A percentile compares a stretch with the other conserved stretches of the same genome.
Evolutionary conservation across 2,888 invertebrate genomes (phyloP).

Genomic region (Papilio elwesi): DNA sequence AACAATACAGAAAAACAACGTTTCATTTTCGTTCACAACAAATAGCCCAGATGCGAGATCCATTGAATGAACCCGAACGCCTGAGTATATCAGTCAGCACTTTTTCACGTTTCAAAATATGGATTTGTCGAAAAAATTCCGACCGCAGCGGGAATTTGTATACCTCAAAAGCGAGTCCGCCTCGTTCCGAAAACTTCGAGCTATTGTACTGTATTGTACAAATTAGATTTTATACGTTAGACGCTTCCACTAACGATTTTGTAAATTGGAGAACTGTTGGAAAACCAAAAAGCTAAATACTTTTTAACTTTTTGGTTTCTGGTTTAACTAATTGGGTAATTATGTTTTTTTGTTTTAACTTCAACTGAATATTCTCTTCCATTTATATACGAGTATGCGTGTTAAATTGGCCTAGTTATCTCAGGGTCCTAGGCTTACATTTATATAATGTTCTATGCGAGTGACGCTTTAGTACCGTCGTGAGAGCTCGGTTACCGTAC

Average conservation of each 20-base stretch:
- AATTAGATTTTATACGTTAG: constrained; percentile 8
- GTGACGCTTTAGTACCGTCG: no score
- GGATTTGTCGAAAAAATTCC: constrained; percentile 11
- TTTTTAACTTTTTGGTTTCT: not conserved
- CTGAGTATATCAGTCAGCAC: constrained; percentile 12
- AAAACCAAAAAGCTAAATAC: not conserved
- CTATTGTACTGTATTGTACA: constrained; percentile 4
- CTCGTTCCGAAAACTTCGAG: not conserved
- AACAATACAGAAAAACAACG: constrained; percentile 24
- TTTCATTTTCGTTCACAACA: constrained; percentile 32
- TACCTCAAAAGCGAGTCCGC: not conserved
- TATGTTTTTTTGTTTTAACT: no score
- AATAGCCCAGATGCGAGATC: constrained; percentile 12
- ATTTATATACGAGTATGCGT: no score
- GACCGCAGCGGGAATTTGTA: constrained; percentile 17
- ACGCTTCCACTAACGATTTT: not conserved
- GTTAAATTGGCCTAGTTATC: no score
- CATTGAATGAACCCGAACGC: not conserved
- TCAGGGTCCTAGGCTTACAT: no score
- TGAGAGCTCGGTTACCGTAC: no score
- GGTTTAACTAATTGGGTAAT: not conserved
- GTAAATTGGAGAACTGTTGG: not conserved
- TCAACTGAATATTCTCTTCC: no score
- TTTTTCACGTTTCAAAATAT: constrained; percentile 25
- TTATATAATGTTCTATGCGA: no score